Conservation (phyloP, 2,797 vertebrate genomes). For the Darevskia mixta region DNA sequence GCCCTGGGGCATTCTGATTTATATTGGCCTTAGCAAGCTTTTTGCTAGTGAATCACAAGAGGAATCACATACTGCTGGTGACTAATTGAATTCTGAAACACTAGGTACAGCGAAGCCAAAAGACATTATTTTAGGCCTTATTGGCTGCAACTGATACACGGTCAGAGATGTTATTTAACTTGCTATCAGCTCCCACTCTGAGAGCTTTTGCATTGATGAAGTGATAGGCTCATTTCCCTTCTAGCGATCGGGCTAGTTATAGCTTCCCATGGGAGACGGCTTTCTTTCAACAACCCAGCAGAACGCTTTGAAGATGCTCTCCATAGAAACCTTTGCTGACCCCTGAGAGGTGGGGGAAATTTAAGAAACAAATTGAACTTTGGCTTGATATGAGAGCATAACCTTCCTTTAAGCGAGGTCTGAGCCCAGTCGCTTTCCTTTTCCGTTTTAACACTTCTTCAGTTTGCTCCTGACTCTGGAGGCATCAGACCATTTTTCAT, state of each 20-base stretch:
- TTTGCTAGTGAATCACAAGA: constrained; percentile 45
- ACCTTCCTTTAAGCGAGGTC: background rate
- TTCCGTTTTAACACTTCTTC: background rate
- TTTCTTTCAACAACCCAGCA: background rate
- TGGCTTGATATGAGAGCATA: background rate
- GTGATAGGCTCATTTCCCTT: constrained; percentile 37
- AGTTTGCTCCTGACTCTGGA: background rate
- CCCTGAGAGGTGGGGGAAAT: background rate
- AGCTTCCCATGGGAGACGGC: constrained; percentile 18
- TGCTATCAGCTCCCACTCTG: constrained; percentile 16
- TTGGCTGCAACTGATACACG: constrained; percentile 26
- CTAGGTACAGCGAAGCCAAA: background rate
- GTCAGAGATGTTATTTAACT: constrained; percentile 44
- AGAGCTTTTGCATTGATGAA: constrained; percentile 47
- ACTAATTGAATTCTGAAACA: constrained; percentile 57
- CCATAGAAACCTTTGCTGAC: constrained; percentile 10
- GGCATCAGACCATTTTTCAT: background rate
- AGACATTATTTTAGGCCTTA: background rate
- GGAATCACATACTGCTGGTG: constrained; percentile 49
- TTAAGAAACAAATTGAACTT: rapidly evolving
- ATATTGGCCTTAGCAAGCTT: constrained; percentile 52
- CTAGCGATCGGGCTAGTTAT: constrained; percentile 14
- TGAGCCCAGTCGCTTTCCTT: background rate
- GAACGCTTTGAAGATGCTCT: constrained; percentile 13
- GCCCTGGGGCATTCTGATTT: constrained; percentile 61